Evolutionary conservation across 2,113 vertebrate species (phyloP).

Genomic region (human): GRCh38 chr20:33021001-33021500

Average conservation of each 20-base stretch:
- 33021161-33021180: neutral
- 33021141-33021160: too few species aligned
- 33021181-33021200: neutral
- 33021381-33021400: too few species aligned
- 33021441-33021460: neutral
- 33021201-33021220: neutral
- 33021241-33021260: neutral
- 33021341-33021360: conserved; percentile 66
- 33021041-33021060: neutral
- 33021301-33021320: conserved; percentile 28
- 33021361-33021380: accelerated
- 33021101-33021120: neutral
- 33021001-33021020: too few species aligned
- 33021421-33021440: neutral
- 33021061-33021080: neutral
- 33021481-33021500: neutral
- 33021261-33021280: neutral
- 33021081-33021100: neutral
- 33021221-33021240: neutral
- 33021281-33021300: neutral
- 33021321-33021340: conserved; percentile 69
- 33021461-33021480: too few species aligned
- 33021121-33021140: neutral
- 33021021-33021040: neutral
- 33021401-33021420: accelerated